These are phyloP conservation scores for Hapalemur alaotrensis DNA, from an alignment of 2,797 vertebrate species.

Conservation along the genomic window DNA sequence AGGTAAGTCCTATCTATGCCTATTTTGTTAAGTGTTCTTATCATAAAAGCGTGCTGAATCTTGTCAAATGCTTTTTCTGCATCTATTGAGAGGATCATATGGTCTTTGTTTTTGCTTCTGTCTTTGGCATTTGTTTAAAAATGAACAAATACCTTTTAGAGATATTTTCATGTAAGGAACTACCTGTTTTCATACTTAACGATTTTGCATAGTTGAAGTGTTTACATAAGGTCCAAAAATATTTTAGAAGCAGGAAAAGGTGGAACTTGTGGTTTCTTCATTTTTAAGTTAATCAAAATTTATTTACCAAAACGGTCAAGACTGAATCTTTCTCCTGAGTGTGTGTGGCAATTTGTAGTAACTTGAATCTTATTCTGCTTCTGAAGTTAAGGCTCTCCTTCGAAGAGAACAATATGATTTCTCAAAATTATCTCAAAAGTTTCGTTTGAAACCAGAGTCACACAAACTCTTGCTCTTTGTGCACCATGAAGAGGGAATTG, in stretches of 20 bases:
- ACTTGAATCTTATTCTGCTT: background rate
- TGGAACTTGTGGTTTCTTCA: background rate
- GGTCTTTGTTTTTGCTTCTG: background rate
- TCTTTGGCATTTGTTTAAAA: background rate
- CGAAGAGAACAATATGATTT: background rate
- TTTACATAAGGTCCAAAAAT: background rate
- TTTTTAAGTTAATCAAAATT: background rate
- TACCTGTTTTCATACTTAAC: background rate
- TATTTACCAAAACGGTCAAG: background rate
- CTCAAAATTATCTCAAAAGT: background rate
- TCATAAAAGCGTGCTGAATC: too few relatives aligned
- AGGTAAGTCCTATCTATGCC: too few relatives aligned
- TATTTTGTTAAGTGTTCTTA: too few relatives aligned
- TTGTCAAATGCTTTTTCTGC: too few relatives aligned
- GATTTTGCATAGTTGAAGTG: background rate
- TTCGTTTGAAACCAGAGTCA: background rate
- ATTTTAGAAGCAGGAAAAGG: background rate
- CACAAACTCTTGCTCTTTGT: background rate
- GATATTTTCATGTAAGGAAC: background rate
- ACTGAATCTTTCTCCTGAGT: background rate
- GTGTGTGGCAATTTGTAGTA: background rate
- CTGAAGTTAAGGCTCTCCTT: background rate
- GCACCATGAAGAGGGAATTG: background rate
- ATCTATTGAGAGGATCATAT: too few relatives aligned
- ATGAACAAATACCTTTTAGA: background rate